Evolutionary conservation across 2,888 invertebrate genomes (phyloP), one percentile per base, ranked within the genome.

Genomic region (Labia minor): DNA sequence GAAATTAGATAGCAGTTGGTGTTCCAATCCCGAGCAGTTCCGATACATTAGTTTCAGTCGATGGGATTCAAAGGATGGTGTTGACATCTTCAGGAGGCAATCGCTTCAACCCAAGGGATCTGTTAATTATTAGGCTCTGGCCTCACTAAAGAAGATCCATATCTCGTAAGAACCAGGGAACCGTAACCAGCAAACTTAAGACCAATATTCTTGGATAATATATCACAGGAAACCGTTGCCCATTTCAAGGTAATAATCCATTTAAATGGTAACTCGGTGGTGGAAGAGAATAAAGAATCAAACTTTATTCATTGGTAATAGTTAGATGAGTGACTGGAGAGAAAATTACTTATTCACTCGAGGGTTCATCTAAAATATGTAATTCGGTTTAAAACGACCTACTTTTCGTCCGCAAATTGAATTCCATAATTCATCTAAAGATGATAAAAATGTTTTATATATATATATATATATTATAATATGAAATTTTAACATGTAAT

Each of bases 211-310:
- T n/a, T 3, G 16, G n/a, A 49, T 8, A 8, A 49, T 49, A 49
- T 49, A 49, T 49, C 49, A 49, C n/a, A 49, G 49, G 49, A 49
- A 49, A 49, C 49, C 49, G 49, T 49, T 49, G 49, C n/a, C 49
- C 16, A 49, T 49, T 49, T 49, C 49, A 49, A 49, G 49, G 49
- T 49, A 49, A 49, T 49, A 49, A 49, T 49, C 49, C 14, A 49
- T 49, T 49, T 49, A 49, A 49, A 49, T 49, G 49, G 49, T 16
- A 14, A 14, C n/a, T 49, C 49, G 49, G 14, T 14, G 3, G 16
- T 14, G n/a, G 49, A 49, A 16, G 14, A n/a, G 49, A 49, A 49
- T 49, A 49, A 49, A 49, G 49, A 49, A 49, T 49, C 16, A 3
- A 26, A 26, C 26, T 26, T 3, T 26, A 26, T 3, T 6, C 26